These are phyloP conservation scores for Leptinotarsa peninsularis DNA, from an alignment of 2,888 invertebrate species.

Conservation along the genomic window DNA sequence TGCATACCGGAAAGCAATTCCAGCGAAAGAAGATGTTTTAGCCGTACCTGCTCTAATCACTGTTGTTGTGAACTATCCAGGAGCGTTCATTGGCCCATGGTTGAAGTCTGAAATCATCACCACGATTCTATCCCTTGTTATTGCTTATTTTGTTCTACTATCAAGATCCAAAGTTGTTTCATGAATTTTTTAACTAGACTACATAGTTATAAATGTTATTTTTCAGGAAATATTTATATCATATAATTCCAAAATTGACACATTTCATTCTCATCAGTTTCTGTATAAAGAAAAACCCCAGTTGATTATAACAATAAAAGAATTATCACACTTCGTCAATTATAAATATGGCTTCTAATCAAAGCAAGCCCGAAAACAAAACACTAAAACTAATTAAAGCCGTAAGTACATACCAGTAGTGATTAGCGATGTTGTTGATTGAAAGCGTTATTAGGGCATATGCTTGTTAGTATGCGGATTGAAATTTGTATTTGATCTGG, in stretches of 20 bases:
- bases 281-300: not conserved
- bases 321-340: not conserved
- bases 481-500: conserved; percentile 15
- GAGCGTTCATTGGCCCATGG: conserved; percentile 92
- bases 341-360: not conserved
- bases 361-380: conserved; percentile 30
- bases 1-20: conserved; percentile 83
- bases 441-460: conserved; percentile 20
- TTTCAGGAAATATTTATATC: conserved; percentile 27
- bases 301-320: not conserved
- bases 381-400: conserved; percentile 33
- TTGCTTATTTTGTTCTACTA: conserved; percentile 89
- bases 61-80: conserved; percentile 78
- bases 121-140: conserved; percentile 78
- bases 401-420: not conserved
- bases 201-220: conserved; percentile 23
- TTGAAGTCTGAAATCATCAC: conserved; percentile 89
- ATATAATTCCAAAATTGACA: conserved; percentile 16
- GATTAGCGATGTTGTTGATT: conserved; percentile 23
- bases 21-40: conserved; percentile 77
- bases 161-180: conserved; percentile 80
- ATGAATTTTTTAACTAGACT: conserved; percentile 34
- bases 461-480: conserved; percentile 8
- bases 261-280: conserved; percentile 16
- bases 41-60: conserved; percentile 78